phyloP scores from a whole-genome alignment of 1,140 invertebrate genomes.

The Zelostemma sp. region DNA sequence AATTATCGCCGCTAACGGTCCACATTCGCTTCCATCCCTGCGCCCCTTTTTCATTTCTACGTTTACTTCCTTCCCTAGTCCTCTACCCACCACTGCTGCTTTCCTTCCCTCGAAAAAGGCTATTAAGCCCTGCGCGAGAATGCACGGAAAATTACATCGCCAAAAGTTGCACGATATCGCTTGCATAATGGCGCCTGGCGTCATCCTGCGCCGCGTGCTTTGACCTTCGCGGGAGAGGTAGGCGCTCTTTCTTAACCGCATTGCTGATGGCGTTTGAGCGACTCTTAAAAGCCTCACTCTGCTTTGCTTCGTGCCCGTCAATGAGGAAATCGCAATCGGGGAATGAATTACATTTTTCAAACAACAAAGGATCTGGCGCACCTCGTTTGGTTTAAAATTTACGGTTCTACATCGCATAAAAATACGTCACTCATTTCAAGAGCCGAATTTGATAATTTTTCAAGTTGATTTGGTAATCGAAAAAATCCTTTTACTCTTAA shows the following conservation, averaged over 20 bases:
- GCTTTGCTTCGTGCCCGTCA: neutral
- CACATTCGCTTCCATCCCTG: slow-evolving; percentile 42
- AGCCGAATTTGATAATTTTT: too few species aligned
- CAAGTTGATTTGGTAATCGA: too few species aligned
- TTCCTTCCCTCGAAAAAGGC: slow-evolving; percentile 42
- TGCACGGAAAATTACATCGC: slow-evolving; percentile 44
- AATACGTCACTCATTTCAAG: too few species aligned
- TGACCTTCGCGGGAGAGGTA: slow-evolving; percentile 16
- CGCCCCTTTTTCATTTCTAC: slow-evolving; percentile 42
- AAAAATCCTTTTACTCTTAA: too few species aligned
- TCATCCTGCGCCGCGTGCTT: slow-evolving; percentile 15
- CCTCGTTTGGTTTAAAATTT: too few species aligned
- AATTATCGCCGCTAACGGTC: slow-evolving; percentile 41
- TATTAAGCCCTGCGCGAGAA: slow-evolving; percentile 35
- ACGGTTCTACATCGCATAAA: too few species aligned
- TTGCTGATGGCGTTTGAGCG: slow-evolving; percentile 3
- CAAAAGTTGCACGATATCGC: slow-evolving; percentile 44
- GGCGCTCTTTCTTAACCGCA: slow-evolving; percentile 2
- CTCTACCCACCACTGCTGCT: slow-evolving; percentile 25
- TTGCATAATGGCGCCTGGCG: slow-evolving; percentile 34
- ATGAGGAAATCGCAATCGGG: neutral
- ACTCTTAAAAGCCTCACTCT: neutral
- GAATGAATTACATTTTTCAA: too few species aligned
- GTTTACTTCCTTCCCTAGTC: slow-evolving; percentile 26
- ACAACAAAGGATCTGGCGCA: too few species aligned